Base-by-base conservation (phyloP, 1,140 invertebrate genomes). In the Maconellicoccus hirsutus region DNA sequence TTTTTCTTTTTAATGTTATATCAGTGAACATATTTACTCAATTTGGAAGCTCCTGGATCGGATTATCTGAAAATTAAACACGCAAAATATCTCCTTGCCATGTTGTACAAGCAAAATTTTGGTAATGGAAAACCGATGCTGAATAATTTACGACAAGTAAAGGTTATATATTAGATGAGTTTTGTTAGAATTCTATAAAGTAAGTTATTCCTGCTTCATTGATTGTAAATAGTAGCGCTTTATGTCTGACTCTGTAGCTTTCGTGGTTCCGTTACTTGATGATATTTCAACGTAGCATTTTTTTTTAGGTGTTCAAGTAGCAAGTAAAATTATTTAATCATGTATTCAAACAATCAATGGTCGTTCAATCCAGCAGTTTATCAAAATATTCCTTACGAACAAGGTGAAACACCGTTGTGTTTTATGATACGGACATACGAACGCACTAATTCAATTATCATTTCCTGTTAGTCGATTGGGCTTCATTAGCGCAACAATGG, bases 401-500 rank as follows among this genome's bases (percentile, higher is more conserved):
- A 83, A 82, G 81, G 82, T 83, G 77, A 73, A 61, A 69, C 69
- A 70, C 16, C 16, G 61, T 29, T 71, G 63, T 73, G 73, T 66
- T 73, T 70, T 66, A 25, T 72, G 71, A 39, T 71, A 73, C 63
- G 59, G 61, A 39, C 69, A n/a, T n/a, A n/a, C 22, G 25, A 72
- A 72, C 72, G 71, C 71, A 70, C 42, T 59, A 6, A 69, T 33
- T 39, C 23, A 38, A 71, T 42, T 26, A 70, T 72, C 4, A 71
- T 71, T 70, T 72, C 74, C 75, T 79, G 79, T 27, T 77, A 86
- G 94, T 97, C 70, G 94, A 98, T 80, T 97, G 95, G 94, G 94
- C 93, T 29, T 87, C 90, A 70, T 80, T 98, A 74, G 94, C 95
- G 19, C 94, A 97, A 77, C 94, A 97, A 85, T 97, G 95, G 95